A percentile compares a stretch with the other conserved stretches of the same genome.
Conservation (phyloP, 2,888 invertebrate genomes). For the Acronicta psi region DNA sequence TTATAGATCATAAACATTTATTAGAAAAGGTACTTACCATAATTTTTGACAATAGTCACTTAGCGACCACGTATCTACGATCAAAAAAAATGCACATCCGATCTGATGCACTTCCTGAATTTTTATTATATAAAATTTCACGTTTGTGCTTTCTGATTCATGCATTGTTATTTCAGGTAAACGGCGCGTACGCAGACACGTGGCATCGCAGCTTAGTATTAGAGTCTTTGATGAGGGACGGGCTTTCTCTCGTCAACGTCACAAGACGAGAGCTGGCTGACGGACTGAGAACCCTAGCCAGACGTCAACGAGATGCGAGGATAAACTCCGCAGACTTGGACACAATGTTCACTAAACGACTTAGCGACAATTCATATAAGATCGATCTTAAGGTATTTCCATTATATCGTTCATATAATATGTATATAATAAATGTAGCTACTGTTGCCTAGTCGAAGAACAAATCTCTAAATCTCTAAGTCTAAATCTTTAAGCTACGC, state of each 20-base stretch:
- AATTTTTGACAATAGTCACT: too few relatives aligned
- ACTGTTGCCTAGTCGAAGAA: too few relatives aligned
- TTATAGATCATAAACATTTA: conserved; percentile 75
- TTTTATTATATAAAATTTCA: background rate
- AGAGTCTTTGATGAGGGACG: conserved; percentile 85
- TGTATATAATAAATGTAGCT: too few relatives aligned
- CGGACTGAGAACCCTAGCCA: conserved; percentile 79
- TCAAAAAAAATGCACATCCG: too few relatives aligned
- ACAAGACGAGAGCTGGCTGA: conserved; percentile 88
- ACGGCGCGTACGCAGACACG: conserved; percentile 90
- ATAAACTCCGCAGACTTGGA: conserved; percentile 78
- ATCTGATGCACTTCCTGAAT: background rate
- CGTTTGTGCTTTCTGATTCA: background rate
- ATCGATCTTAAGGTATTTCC: conserved; percentile 79
- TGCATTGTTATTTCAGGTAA: conserved; percentile 77
- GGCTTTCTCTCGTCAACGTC: conserved; percentile 84
- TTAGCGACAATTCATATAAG: conserved; percentile 79
- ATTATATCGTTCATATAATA: too few relatives aligned
- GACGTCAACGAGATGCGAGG: conserved; percentile 79
- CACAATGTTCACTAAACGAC: conserved; percentile 72
- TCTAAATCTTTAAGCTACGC: too few relatives aligned
- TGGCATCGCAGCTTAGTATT: conserved; percentile 87
- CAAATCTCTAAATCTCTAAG: too few relatives aligned
- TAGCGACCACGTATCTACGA: too few relatives aligned
- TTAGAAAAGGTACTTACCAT: conserved; percentile 78